Evolutionary conservation across 2,113 vertebrate genomes (phyloP), one percentile per base, ranked within the genome.

Genomic region (Sebastes fasciatus): DNA sequence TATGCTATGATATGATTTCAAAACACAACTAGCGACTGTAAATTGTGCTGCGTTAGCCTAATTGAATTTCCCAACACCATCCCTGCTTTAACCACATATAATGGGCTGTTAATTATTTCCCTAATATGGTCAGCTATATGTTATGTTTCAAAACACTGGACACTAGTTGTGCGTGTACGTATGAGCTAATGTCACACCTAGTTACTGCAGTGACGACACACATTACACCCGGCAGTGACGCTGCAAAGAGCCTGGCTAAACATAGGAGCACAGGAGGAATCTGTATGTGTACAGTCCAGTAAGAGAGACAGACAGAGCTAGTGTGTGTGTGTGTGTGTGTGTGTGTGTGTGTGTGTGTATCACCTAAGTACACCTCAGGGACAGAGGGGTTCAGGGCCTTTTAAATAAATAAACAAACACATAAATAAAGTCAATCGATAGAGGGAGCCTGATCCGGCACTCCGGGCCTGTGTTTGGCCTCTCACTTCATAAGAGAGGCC

Each of bases 321-420:
- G 48, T 19, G 58, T 55, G 74, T 52, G 58, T 76, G 79, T 66
- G 80, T 62, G 55, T 62, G 75, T 54, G 67, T 62, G 71, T 69
- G 84, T 16, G 69, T 66, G 57, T 43, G 51, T 51, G 74, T 51
- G 79, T 77, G 71, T 57, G 83, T 51, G 64, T 34, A 45, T 80
- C 67, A 83, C 73, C 65, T 75, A 91, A 94, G 78, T 82, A 92
- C 91, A 88, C 93, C 84, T 88, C 54, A 51, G 87, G 88, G 93
- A 92, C 69, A 60, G 75, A 78, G 61, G 58, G 79, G 80, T 91
- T 91, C 84, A 82, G 51, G 84, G 77, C 85, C 80, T 87, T 77
- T 89, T 91, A 86, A 92, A 92, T 90, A 92, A 94, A 91, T 90
- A 92, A 93, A 93, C 88, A 94, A 93, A 91, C 79, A 93, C 83